Base-by-base conservation (phyloP, 2,113 vertebrate species). In the Hystrix cristata region DNA sequence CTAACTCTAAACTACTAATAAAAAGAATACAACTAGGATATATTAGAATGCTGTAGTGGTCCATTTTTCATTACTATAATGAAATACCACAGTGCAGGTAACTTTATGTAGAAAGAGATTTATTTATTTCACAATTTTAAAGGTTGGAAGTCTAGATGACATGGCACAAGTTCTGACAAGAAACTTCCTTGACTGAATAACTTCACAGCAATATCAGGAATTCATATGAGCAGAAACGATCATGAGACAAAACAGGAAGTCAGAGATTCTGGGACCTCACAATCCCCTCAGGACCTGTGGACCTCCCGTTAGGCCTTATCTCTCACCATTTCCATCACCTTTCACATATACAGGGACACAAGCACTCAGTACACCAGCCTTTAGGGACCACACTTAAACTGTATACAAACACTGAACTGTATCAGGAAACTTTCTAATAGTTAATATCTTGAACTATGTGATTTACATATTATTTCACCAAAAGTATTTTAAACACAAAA, bases 401-500 rank as follows among this genome's bases (percentile, higher is more conserved):
- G 1, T 57, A 16, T n/a, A 7, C 9, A 23, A 21, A 27, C 25
- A n/a, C 12, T 88, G 62, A 5, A 19, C 4, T 3, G 53, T 78
- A 83, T 34, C 38, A 83, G 19, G 86, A 64, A 65, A 13, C 60
- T 90, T 57, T 82, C 69, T 60, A 67, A 21, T 72, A 25, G 43
- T 81, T 57, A 57, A 31, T 25, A 71, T 55, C 34, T 95, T 74
- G 6, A 76, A 38, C n/a, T 29, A 72, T 31, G 1, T 9, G 38
- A 85, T 23, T 9, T 16, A 71, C 13, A 46, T 62, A 43, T n/a
- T 76, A 78, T n/a, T 78, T 88, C 19, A 27, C 43, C 46, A 91
- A 92, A 80, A 90, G 3, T 51, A 43, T 80, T 91, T 80, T 62
- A 80, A 80, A 60, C n/a, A 76, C 38, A 69, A 31, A 92, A 92